Evolutionary conservation across 2,888 invertebrate genomes (phyloP), one percentile per base, ranked within the genome.

Genomic region (Hyposoter didymator): DNA sequence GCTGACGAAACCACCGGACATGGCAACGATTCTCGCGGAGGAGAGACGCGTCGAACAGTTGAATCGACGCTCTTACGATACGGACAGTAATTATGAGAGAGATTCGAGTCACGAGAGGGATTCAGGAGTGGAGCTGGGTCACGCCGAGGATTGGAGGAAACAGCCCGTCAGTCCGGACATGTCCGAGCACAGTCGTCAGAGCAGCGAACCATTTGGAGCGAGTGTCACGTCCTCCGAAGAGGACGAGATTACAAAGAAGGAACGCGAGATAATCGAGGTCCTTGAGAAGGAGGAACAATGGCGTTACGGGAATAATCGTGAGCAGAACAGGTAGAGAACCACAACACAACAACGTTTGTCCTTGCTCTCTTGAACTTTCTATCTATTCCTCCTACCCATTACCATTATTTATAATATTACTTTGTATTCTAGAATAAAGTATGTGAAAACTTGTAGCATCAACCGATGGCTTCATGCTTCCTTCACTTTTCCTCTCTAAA

Each of bases 11-110:
- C 96, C 97, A 22, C 97, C 97, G 7, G 97, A 97, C 92, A 97
- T 97, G 95, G 97, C 96, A 17, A 96, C 96, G 43, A 96, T 97
- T 93, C 94, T 97, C n/a, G 97, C 97, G 91, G 97, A 96, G 90
- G 97, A 98, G 93, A 95, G 97, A 7, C 96, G 97, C 79, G 95
- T 97, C 81, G 97, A 97, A 91, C 96, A 97, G 86, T 94, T 97
- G 76, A 97, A 97, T 92, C 96, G 96, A 90, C 97, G 96, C 91
- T 96, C 96, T 32, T 96, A 96, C 90, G 97, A 96, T 88, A 96
- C 96, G 89, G 96, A 96, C 91, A 95, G 96, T 55, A 93, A 93
- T 87, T 93, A 93, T 89, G 93, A 93, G 85, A 93, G 93, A 75
- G 94, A 94, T 87, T 94, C 94, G 49, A 94, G 94, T 86, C 94